These are phyloP conservation scores for Aelia acuminata DNA, from an alignment of 2,888 invertebrate species.

Conservation along the genomic window DNA sequence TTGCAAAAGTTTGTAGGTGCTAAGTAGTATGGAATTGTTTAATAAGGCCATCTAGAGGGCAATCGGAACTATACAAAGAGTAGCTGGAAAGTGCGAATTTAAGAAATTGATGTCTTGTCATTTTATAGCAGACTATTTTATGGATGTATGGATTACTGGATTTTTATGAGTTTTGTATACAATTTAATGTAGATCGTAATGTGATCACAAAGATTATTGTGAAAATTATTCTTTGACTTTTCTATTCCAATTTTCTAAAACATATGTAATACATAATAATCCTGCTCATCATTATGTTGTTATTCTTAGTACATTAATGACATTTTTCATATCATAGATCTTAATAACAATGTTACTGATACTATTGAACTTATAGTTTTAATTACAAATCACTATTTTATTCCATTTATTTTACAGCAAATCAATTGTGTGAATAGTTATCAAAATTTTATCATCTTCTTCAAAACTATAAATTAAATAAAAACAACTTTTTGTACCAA, in stretches of 20 bases:
- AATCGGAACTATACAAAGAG: not conserved
- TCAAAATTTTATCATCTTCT: not conserved
- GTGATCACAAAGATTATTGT: not conserved
- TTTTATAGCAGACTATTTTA: not conserved
- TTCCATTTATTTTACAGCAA: not conserved
- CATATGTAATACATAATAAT: not conserved
- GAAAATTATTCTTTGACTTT: slow-evolving; percentile 13
- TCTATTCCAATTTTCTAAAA: slow-evolving; percentile 4
- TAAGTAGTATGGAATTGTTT: slow-evolving; percentile 2
- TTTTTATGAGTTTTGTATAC: slow-evolving; percentile 17
- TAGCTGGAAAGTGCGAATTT: slow-evolving; percentile 22
- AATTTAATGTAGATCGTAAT: not conserved
- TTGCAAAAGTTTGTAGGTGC: not conserved
- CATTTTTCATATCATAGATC: not conserved
- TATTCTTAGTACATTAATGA: not conserved
- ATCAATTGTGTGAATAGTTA: not conserved
- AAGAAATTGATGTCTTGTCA: slow-evolving; percentile 22
- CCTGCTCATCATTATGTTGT: not conserved
- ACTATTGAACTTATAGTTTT: not conserved
- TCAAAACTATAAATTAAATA: not conserved
- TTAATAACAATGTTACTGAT: not conserved
- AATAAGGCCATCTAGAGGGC: not conserved
- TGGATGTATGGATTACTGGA: not conserved
- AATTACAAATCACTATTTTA: not conserved
- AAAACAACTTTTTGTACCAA: not conserved